Conservation (phyloP, 2,113 vertebrate species). For the Pedionomus torquatus region DNA sequence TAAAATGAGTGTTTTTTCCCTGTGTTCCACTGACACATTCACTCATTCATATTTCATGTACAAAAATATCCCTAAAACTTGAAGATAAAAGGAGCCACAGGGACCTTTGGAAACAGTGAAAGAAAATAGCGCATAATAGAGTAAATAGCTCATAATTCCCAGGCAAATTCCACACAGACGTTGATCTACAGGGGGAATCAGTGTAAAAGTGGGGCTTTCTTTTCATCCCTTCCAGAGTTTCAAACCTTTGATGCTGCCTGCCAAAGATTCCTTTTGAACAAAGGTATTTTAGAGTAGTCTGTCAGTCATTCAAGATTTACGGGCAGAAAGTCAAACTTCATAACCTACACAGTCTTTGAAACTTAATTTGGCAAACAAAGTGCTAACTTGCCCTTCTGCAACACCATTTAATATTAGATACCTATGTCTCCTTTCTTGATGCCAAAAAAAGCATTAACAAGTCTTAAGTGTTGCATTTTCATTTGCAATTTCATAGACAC, state of each 20-base stretch:
- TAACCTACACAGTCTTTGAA: conserved; percentile 72
- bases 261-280: conserved; percentile 69
- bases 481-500: conserved; percentile 61
- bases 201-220: conserved; percentile 59
- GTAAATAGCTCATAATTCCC: conserved; percentile 50
- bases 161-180: conserved; percentile 48
- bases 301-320: conserved; percentile 70
- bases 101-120: background rate
- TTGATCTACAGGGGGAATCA: conserved; percentile 52
- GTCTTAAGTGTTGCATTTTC: conserved; percentile 9
- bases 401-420: conserved; percentile 67
- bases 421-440: conserved; percentile 48
- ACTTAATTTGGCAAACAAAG: conserved; percentile 75
- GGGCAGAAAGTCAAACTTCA: conserved; percentile 64
- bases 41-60: conserved; percentile 40
- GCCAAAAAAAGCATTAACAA: conserved; percentile 68
- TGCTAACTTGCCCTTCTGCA: conserved; percentile 65
- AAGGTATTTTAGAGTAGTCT: conserved; percentile 56
- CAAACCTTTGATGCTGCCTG: conserved; percentile 63
- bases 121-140: conserved; percentile 4
- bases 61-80: conserved; percentile 46
- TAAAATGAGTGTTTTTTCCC: background rate
- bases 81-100: conserved; percentile 32
- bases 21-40: background rate
- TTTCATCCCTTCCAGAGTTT: conserved; percentile 65